phyloP scores from a whole-genome alignment of 2,797 vertebrate genomes.

The Cygnus olor region DNA sequence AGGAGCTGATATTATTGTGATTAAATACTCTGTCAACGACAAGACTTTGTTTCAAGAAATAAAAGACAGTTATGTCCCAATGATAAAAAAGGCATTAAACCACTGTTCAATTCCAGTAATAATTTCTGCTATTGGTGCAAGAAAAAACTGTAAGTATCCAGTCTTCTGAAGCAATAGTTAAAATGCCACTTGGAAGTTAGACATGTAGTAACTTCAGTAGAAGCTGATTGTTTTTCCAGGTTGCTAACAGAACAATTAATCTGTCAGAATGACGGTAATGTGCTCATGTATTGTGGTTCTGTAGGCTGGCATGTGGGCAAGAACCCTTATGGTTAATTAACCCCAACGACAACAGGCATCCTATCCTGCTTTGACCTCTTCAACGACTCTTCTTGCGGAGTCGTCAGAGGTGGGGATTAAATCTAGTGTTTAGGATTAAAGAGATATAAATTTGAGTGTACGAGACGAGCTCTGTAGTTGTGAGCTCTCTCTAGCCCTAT shows the following conservation, averaged over 20 bases:
- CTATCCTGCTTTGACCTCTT: background rate
- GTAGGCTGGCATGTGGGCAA: background rate
- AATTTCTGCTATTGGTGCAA: constrained; percentile 90
- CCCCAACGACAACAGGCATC: background rate
- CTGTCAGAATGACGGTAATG: background rate
- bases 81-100: constrained; percentile 90
- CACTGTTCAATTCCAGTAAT: constrained; percentile 91
- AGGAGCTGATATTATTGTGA: constrained; percentile 93
- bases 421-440: background rate
- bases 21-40: constrained; percentile 96
- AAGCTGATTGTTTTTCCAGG: background rate
- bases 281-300: background rate
- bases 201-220: constrained; percentile 22
- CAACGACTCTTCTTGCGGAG: background rate
- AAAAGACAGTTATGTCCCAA: constrained; percentile 89
- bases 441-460: fast-evolving
- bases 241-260: background rate
- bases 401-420: background rate
- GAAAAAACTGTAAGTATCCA: constrained; percentile 87
- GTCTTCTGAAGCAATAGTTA: background rate
- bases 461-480: background rate
- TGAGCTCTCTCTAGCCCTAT: background rate
- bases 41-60: constrained; percentile 93
- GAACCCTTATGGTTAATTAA: background rate
- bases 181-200: background rate